Percentiles rank a stretch among this genome's conserved stretches.
Conservation (phyloP, 2,797 vertebrate genomes). For the Onychomys torridus region DNA sequence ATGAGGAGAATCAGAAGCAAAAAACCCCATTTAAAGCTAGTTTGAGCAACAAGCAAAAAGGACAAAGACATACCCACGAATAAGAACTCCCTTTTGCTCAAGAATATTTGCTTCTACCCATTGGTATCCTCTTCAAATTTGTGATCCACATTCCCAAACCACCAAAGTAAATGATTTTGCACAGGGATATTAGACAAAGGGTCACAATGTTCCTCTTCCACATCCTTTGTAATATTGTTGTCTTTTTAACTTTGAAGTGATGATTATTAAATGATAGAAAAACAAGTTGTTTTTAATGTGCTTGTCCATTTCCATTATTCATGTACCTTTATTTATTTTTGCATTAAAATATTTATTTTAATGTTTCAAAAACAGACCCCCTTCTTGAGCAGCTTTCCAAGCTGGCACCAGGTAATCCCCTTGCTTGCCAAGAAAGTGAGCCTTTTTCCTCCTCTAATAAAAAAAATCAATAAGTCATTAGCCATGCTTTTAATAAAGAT, state of each 20-base stretch:
- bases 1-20: fast-evolving
- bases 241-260: conserved; percentile 7
- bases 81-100: background rate
- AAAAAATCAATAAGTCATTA: conserved; percentile 76
- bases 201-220: background rate
- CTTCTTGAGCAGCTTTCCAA: background rate
- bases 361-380: conserved; percentile 24
- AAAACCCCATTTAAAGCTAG: background rate
- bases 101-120: background rate
- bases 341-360: conserved; percentile 52
- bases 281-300: conserved; percentile 39
- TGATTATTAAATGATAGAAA: conserved; percentile 15
- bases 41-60: background rate
- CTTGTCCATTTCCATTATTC: conserved; percentile 14
- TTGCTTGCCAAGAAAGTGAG: conserved; percentile 61
- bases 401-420: conserved; percentile 14
- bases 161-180: background rate
- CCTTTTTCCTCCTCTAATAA: conserved; percentile 13
- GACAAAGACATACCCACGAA: background rate
- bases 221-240: background rate
- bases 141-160: background rate
- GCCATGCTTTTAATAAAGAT: conserved; percentile 71
- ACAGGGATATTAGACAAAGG: background rate
- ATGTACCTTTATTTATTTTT: conserved; percentile 61
- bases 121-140: background rate